Percentiles rank a stretch among this genome's conserved stretches.
Conservation (phyloP, 2,888 invertebrate species). For the Lepidochitona cinerea region DNA sequence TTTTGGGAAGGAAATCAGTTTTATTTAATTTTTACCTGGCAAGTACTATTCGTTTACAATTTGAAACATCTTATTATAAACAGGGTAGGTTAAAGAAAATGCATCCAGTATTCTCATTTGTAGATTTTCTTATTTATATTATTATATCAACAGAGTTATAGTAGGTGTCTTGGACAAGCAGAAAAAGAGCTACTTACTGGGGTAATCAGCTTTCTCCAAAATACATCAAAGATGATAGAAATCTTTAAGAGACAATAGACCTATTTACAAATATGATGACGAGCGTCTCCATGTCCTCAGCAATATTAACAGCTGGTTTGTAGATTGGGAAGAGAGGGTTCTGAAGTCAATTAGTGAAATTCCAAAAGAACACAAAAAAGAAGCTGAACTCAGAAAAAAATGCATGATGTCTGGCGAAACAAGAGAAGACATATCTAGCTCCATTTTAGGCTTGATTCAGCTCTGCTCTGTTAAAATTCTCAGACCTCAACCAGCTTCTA, state of each 20-base stretch:
- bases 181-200: background rate
- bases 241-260: background rate
- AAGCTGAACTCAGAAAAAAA: background rate
- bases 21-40: no score
- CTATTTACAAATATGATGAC: background rate
- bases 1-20: no score
- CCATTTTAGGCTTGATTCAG: background rate
- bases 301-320: background rate
- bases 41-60: no score
- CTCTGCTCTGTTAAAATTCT: background rate
- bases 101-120: background rate
- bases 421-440: background rate
- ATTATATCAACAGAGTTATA: background rate
- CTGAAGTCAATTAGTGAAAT: background rate
- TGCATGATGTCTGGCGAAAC: background rate
- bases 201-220: background rate
- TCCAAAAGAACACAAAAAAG: background rate
- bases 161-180: background rate
- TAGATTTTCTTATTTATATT: background rate
- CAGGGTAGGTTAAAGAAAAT: no score
- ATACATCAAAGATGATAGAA: background rate
- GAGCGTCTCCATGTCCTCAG: background rate
- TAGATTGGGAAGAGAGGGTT: background rate
- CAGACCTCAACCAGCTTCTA: background rate
- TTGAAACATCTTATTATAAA: no score